Evolutionary conservation across 2,797 vertebrate species (phyloP).

Genomic region (Sebastes minor): DNA sequence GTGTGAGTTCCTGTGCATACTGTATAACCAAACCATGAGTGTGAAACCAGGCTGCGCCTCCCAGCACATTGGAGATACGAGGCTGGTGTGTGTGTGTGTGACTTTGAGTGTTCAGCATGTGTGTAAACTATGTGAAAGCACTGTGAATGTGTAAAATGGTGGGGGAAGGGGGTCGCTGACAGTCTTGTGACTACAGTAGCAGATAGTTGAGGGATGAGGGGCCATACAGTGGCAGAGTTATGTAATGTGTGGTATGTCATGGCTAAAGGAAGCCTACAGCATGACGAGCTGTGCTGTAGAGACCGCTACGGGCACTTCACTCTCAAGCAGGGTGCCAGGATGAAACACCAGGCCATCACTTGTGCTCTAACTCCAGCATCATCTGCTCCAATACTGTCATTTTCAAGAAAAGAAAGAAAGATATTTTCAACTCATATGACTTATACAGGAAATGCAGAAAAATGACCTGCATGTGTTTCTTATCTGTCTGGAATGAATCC

Average conservation of each 20-base stretch:
- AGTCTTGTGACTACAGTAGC: slow-evolving; percentile 55
- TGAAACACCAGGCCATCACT: slow-evolving; percentile 32
- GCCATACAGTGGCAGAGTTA: slow-evolving; percentile 64
- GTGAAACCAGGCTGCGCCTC: slow-evolving; percentile 30
- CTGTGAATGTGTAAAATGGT: slow-evolving; percentile 8
- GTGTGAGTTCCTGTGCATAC: slow-evolving; percentile 1
- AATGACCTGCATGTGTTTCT: background rate
- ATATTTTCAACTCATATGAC: background rate
- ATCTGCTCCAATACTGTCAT: background rate
- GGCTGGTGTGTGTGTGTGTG: slow-evolving; percentile 28
- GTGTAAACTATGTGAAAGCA: slow-evolving; percentile 36
- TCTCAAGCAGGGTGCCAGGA: slow-evolving; percentile 12
- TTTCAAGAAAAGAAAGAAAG: background rate
- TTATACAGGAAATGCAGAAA: background rate
- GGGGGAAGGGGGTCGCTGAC: slow-evolving; percentile 38
- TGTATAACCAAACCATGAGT: slow-evolving; percentile 1
- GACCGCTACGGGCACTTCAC: background rate
- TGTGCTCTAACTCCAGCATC: slow-evolving; percentile 8
- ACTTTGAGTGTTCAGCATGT: slow-evolving; percentile 14
- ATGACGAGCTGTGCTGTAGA: slow-evolving; percentile 19
- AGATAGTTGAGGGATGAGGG: slow-evolving; percentile 51
- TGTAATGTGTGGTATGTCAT: slow-evolving; percentile 64
- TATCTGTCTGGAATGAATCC: slow-evolving; percentile 5
- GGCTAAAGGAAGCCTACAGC: slow-evolving; percentile 31
- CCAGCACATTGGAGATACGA: slow-evolving; percentile 17